Evolutionary conservation across 1,140 invertebrate species (phyloP).

Genomic region (Phenacoccus solenopsis): DNA sequence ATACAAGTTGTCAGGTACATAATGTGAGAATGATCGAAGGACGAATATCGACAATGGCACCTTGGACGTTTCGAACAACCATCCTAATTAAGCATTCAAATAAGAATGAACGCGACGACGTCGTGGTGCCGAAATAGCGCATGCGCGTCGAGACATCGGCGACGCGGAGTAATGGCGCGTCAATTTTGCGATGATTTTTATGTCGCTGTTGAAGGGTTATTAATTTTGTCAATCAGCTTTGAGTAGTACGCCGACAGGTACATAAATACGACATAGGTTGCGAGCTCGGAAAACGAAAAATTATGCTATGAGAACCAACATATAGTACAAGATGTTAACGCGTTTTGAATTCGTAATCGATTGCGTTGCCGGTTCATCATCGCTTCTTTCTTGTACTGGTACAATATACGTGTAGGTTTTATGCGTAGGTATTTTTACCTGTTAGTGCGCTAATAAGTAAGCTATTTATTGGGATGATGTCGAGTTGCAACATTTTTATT

Average conservation of each 20-base stretch:
- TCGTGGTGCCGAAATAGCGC: no score
- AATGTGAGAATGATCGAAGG: no score
- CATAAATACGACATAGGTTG: background rate
- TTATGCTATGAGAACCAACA: constrained; percentile 11
- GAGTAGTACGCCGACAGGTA: background rate
- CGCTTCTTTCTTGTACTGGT: constrained; percentile 11
- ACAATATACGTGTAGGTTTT: constrained; percentile 15
- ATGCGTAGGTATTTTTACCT: constrained; percentile 16
- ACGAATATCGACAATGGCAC: no score
- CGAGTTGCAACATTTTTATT: background rate
- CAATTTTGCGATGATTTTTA: background rate
- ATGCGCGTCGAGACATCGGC: no score
- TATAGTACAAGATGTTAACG: constrained; percentile 11
- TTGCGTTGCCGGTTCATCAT: constrained; percentile 10
- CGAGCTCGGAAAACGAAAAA: background rate
- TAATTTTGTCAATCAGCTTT: constrained; percentile 3
- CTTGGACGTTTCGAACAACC: no score
- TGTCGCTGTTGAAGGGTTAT: background rate
- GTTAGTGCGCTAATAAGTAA: constrained; percentile 15
- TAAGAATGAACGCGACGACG: no score
- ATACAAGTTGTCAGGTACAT: no score
- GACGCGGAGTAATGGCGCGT: background rate
- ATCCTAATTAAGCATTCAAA: no score
- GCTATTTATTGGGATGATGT: constrained; percentile 15
- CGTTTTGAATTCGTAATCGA: constrained; percentile 17